Evolutionary conservation across 2,113 vertebrate genomes (phyloP), one percentile per base, ranked within the genome.

Genomic region (Camelus bactrianus): DNA sequence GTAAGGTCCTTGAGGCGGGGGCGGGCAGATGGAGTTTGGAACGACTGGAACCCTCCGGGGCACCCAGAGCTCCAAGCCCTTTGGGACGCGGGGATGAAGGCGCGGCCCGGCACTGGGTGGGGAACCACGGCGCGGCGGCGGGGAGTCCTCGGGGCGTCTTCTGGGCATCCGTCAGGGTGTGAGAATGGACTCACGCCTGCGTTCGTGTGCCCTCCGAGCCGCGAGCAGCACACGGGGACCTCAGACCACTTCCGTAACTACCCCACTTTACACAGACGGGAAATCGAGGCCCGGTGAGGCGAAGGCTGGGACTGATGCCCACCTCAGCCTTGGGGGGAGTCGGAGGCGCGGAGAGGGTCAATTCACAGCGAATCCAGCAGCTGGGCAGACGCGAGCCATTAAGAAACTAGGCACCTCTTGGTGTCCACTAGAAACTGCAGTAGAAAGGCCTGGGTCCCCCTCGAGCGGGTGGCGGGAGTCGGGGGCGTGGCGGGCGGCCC

Each of bases 381-480:
- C 32, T 16, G 54, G 52, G 70, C 62, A 16, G 54, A n/a, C 2
- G 20, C 19, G 65, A n/a, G 14, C 20, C 60, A 3, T 7, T 52
- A 50, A 42, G 67, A 60, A 35, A 46, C 35, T 3, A 13, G 58
- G 46, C 35, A 16, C 20, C 65, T 6, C 20, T 17, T n/a, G 54
- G 19, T 7, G 26, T 5, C 28, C 15, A 3, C 20, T 28, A 17
- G 60, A 50, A n/a, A 12, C 5, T 0, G 32, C 8, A 1, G 10
- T 0, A 54, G 16, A 7, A n/a, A 26, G 48, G 17, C 20, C 11
- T 8, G 3, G 3, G 30, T 19, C 1, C 3, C 16, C 15, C 32
- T 14, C 0, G 11, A 8, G 42, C 0, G 0, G 0, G 54, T 0
- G 46, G 58, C n/a, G 32, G 79, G 70, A 73, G 42, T 9, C 0